phyloP scores from a whole-genome alignment of 1,140 invertebrate genomes.

The Lutraria rhynchaena region DNA sequence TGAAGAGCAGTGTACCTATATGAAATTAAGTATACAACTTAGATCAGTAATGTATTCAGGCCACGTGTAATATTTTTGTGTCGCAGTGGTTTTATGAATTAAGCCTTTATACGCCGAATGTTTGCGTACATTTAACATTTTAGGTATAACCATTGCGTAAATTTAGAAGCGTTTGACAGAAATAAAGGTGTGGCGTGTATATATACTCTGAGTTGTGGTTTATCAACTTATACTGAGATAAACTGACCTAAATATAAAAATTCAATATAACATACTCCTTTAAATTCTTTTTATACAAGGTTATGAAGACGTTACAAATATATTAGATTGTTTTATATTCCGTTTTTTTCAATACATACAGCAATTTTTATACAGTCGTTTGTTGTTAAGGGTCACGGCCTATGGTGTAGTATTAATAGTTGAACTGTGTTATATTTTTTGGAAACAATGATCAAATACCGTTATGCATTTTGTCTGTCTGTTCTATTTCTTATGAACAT shows the following conservation, averaged over 20 bases:
- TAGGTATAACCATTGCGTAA: conserved; percentile 10
- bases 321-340: background rate
- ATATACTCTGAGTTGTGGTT: background rate
- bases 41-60: too few species aligned
- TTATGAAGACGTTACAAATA: background rate
- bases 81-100: conserved; percentile 35
- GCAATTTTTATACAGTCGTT: background rate
- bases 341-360: background rate
- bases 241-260: conserved; percentile 2
- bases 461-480: background rate
- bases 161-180: conserved; percentile 4
- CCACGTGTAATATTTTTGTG: background rate
- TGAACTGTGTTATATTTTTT: too few species aligned
- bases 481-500: background rate
- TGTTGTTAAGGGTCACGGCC: too few species aligned
- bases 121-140: conserved; percentile 40
- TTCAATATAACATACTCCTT: background rate
- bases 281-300: background rate
- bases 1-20: too few species aligned
- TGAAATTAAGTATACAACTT: too few species aligned
- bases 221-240: background rate
- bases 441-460: background rate
- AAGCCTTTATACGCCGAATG: conserved; percentile 15
- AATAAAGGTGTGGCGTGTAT: conserved; percentile 21
- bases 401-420: too few species aligned